phyloP scores from a whole-genome alignment of 2,113 vertebrate genomes.

The Hirundichthys speculiger region DNA sequence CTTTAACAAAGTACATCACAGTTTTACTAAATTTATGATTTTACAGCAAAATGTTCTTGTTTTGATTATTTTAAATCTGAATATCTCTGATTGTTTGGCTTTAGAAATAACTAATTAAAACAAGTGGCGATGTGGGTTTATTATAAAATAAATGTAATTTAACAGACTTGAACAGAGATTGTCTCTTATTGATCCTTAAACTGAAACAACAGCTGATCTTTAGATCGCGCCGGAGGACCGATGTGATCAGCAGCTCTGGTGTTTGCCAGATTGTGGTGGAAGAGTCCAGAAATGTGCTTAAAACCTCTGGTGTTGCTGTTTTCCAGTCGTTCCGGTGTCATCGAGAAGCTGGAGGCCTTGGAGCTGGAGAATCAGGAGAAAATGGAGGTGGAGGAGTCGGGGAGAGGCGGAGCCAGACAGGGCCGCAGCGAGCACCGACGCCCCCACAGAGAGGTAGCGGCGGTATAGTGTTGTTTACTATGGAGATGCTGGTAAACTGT shows the following conservation, averaged over 20 bases:
- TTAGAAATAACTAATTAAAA: no score
- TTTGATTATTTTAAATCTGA: no score
- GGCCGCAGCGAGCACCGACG: constrained; percentile 81
- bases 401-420: constrained; percentile 64
- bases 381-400: constrained; percentile 82
- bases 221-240: not conserved
- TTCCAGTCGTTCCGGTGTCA: constrained; percentile 81
- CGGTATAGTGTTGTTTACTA: no score
- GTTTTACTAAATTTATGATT: no score
- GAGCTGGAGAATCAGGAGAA: constrained; percentile 83
- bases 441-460: constrained; percentile 77
- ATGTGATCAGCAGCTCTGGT: constrained; percentile 3
- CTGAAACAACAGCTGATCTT: constrained; percentile 3
- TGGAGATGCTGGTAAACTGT: constrained; percentile 18
- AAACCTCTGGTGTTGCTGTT: not conserved
- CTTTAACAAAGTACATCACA: no score
- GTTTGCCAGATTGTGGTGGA: not conserved
- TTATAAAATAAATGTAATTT: no score
- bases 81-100: no score
- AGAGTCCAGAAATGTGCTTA: no score
- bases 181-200: no score
- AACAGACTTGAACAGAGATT: no score
- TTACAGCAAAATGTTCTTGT: no score
- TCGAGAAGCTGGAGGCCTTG: constrained; percentile 85
- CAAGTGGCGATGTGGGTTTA: no score